Evolutionary conservation across 2,113 vertebrate genomes (phyloP).

Genomic region (Hemiscyllium ocellatum): DNA sequence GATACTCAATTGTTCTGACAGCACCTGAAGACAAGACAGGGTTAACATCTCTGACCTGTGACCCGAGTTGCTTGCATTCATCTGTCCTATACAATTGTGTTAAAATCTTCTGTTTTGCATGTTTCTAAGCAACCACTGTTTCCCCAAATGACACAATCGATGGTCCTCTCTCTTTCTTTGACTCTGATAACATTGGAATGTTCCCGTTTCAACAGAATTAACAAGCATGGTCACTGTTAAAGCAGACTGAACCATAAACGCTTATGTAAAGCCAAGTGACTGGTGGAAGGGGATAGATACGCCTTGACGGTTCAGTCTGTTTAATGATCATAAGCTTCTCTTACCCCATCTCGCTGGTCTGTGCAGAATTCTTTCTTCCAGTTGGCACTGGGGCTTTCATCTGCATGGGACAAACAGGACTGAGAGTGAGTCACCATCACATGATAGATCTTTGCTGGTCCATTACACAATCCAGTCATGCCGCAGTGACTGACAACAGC

Average conservation of each 20-base stretch:
- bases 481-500: not conserved
- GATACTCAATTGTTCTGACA: not conserved
- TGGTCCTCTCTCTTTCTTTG: not conserved
- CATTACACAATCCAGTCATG: not conserved
- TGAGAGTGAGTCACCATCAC: not conserved
- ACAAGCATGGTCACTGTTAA: not conserved
- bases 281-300: not conserved
- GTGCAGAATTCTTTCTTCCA: not conserved
- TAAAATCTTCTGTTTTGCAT: not conserved
- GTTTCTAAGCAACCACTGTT: not conserved
- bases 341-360: not conserved
- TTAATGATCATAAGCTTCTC: not conserved
- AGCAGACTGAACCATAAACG: not conserved
- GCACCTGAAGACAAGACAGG: not conserved
- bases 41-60: not conserved
- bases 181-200: not conserved
- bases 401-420: not conserved
- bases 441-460: not conserved
- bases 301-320: not conserved
- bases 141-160: not conserved
- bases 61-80: not conserved
- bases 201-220: no score
- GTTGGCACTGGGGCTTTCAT: not conserved
- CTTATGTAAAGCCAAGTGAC: not conserved
- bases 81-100: not conserved